phyloP scores from a whole-genome alignment of 2,888 invertebrate genomes.

The Ligdia adustata region DNA sequence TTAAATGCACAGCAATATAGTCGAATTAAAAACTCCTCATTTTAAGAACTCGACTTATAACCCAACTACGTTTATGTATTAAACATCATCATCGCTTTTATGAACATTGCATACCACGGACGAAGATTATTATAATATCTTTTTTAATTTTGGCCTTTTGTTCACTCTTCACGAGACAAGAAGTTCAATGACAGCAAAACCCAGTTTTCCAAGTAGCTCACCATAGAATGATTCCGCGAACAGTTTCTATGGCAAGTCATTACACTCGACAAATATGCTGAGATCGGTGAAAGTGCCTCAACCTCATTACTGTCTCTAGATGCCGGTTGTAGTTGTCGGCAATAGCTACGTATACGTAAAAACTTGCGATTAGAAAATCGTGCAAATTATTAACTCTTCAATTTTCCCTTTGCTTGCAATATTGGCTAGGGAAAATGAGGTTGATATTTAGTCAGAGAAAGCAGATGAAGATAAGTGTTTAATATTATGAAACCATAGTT shows the following conservation, averaged over 20 bases:
- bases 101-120: too few species aligned
- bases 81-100: too few species aligned
- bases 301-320: constrained; percentile 32
- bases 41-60: too few species aligned
- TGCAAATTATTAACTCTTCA: constrained; percentile 30
- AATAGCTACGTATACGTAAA: constrained; percentile 32
- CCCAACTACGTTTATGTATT: too few species aligned
- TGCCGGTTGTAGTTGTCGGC: constrained; percentile 7
- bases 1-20: too few species aligned
- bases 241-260: constrained; percentile 44
- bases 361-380: constrained; percentile 39
- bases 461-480: background rate
- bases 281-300: constrained; percentile 54
- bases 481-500: background rate
- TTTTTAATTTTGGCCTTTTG: too few species aligned
- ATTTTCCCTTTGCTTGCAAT: constrained; percentile 31
- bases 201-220: constrained; percentile 17
- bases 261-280: constrained; percentile 55
- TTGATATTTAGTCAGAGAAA: constrained; percentile 1
- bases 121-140: too few species aligned
- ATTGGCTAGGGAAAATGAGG: constrained; percentile 22
- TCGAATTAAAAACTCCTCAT: too few species aligned
- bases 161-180: background rate
- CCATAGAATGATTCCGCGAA: constrained; percentile 25
- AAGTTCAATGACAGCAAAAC: constrained; percentile 36